These are phyloP conservation scores for Eira barbara DNA, from an alignment of 2,113 vertebrate genomes.

Conservation along the genomic window DNA sequence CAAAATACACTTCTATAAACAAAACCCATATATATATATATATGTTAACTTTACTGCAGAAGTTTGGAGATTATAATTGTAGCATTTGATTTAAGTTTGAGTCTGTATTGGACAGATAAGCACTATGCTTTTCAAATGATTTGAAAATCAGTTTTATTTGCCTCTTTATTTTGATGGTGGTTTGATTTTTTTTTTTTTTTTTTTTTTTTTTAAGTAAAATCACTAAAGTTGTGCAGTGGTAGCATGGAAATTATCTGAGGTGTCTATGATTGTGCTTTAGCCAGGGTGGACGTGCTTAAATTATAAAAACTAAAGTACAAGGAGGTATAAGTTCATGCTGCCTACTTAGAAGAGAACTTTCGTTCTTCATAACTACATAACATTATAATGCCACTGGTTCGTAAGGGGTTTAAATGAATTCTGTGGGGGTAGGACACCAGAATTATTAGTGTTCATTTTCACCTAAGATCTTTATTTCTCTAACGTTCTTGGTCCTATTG, in stretches of 20 bases:
- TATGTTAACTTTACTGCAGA: constrained; percentile 53
- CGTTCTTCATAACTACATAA: background rate
- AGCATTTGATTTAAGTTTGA: constrained; percentile 54
- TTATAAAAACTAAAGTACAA: constrained; percentile 31
- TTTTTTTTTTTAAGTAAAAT: constrained; percentile 49
- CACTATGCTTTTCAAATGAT: constrained; percentile 56
- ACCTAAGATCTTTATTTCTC: constrained; percentile 48
- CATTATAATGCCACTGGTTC: constrained; percentile 15
- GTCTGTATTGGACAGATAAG: constrained; percentile 41
- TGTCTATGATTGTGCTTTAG: constrained; percentile 46
- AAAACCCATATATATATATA: constrained; percentile 32
- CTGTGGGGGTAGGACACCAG: constrained; percentile 5
- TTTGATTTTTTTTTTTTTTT: background rate
- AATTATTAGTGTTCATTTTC: constrained; percentile 44
- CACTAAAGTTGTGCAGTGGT: constrained; percentile 58
- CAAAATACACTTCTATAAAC: constrained; percentile 30
- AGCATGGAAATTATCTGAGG: constrained; percentile 50
- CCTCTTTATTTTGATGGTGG: constrained; percentile 57
- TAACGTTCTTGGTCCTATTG: constrained; percentile 69
- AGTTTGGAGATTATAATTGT: constrained; percentile 36
- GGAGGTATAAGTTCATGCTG: constrained; percentile 41
- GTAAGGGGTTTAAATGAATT: constrained; percentile 10
- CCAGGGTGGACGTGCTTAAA: constrained; percentile 19
- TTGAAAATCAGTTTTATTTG: constrained; percentile 53
- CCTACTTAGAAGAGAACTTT: constrained; percentile 28